Percentiles rank a stretch among this genome's conserved stretches.
Conservation (phyloP, 2,797 vertebrate genomes). For the Pagetopsis macropterus region DNA sequence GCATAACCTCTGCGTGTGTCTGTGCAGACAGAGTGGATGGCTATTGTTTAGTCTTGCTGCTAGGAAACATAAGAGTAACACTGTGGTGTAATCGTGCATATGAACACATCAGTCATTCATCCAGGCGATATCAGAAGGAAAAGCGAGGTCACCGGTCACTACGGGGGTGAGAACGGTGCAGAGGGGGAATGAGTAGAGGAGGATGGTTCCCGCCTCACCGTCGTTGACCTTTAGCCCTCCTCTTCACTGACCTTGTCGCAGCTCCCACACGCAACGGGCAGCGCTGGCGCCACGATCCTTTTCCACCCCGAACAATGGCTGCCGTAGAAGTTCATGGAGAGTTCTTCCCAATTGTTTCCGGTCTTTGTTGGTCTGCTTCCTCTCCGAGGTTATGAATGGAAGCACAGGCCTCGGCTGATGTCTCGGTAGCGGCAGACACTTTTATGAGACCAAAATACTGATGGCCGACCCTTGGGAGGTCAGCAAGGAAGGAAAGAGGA, state of each 20-base stretch:
- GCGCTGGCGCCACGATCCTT: conserved; percentile 65
- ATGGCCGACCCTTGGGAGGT: conserved; percentile 53
- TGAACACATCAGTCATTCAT: conserved; percentile 70
- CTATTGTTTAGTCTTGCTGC: conserved; percentile 78
- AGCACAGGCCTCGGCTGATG: conserved; percentile 13
- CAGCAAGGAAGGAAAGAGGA: conserved; percentile 59
- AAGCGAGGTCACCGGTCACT: conserved; percentile 51
- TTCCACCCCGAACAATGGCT: conserved; percentile 69
- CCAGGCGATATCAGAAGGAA: conserved; percentile 63
- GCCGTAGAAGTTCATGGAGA: conserved; percentile 64
- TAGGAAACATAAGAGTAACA: conserved; percentile 74
- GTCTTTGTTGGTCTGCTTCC: conserved; percentile 78
- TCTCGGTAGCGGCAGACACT: conserved; percentile 43
- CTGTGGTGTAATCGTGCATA: conserved; percentile 66
- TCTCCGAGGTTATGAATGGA: conserved; percentile 76
- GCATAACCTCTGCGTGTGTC: conserved; percentile 43
- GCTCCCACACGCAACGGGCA: conserved; percentile 45
- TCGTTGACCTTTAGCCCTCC: conserved; percentile 38
- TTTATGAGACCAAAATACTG: conserved; percentile 74
- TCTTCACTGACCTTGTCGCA: conserved; percentile 29
- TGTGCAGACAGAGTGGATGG: conserved; percentile 36
- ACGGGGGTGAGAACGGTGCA: conserved; percentile 20
- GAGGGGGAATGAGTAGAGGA: background rate
- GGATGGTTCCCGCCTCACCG: conserved; percentile 25
- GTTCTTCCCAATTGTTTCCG: conserved; percentile 81